Percentiles rank a stretch among this genome's conserved stretches.
Conservation (phyloP, 2,113 vertebrate genomes). For the Alligator sinensis region DNA sequence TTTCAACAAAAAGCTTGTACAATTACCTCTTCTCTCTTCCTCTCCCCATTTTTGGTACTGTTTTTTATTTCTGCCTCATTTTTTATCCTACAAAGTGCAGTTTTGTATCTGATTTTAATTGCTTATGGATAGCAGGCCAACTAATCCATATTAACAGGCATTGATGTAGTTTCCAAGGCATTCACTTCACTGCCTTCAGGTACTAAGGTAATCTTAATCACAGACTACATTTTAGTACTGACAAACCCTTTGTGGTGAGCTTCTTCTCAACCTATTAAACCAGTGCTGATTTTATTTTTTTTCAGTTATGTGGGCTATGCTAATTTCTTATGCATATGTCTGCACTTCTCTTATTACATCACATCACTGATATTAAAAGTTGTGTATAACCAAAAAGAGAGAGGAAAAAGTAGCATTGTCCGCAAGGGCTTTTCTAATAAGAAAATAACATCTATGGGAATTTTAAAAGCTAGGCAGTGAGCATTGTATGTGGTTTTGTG, state of each 20-base stretch:
- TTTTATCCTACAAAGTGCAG: background rate
- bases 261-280: background rate
- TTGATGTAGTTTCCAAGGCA: background rate
- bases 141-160: background rate
- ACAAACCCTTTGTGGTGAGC: background rate
- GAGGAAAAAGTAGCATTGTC: background rate
- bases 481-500: constrained; percentile 6
- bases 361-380: background rate
- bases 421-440: background rate
- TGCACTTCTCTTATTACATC: background rate
- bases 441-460: constrained; percentile 16
- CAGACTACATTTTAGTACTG: background rate
- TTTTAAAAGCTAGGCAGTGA: constrained; percentile 33
- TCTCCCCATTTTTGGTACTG: background rate
- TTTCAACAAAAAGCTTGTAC: constrained; percentile 47
- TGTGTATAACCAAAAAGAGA: background rate
- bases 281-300: background rate
- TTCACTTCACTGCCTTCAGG: background rate
- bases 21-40: constrained; percentile 27
- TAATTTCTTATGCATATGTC: background rate
- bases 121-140: background rate
- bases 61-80: constrained; percentile 9
- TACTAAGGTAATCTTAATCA: background rate
- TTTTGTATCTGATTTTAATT: constrained; percentile 42
- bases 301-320: background rate